Base-by-base conservation (phyloP, 2,888 invertebrate species). In the Ferdinandea cuprea region DNA sequence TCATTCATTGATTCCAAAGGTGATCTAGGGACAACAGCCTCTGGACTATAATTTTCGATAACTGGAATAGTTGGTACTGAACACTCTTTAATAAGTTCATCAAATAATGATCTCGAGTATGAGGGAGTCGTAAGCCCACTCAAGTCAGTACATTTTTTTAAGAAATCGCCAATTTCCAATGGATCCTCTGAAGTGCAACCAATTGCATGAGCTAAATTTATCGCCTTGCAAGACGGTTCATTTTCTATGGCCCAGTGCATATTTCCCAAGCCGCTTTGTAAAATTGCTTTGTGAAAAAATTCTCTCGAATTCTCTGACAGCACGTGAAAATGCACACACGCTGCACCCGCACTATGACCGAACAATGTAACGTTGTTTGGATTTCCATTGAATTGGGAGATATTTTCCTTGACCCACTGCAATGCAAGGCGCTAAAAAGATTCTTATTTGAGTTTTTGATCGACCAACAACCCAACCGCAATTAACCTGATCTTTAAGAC, bases 301-400 rank as follows among this genome's bases (percentile, higher is more conserved):
- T 85, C 85, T 19, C 73, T 80, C 0, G 87, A 87, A 17, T 61
- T 59, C 17, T 72, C 35, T 4, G 86, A 86, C 1, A 87, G 52
- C 1, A 85, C 25, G 66, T 87, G 87, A 0, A 86, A 21, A 69
- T 86, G 85, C 0, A 68, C 72, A n/a, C 85, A 71, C 7, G 73
- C 74, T 0, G 76, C 85, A 0, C 87, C 87, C 25, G 87, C 87
- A 59, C 86, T 87, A 42, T 87, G 81, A 1, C 87, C 87, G 59
- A 87, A 87, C 1, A 87, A 48, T 4, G 86, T 86, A 3, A 87
- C 72, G 42, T 87, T 87, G 2, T 72, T 58, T 0, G 76, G 58
- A 91, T 91, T 89, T 90, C 90, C 69, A 88, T 89, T 88, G 89
- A 91, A 86, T 90, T 91, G 79, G 87, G 85, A 42, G 90, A 91